Percentiles rank a stretch among this genome's conserved stretches.
Evolutionary conservation across 2,113 vertebrate species (phyloP).

Genomic region (Phalacrocorax aristotelis): DNA sequence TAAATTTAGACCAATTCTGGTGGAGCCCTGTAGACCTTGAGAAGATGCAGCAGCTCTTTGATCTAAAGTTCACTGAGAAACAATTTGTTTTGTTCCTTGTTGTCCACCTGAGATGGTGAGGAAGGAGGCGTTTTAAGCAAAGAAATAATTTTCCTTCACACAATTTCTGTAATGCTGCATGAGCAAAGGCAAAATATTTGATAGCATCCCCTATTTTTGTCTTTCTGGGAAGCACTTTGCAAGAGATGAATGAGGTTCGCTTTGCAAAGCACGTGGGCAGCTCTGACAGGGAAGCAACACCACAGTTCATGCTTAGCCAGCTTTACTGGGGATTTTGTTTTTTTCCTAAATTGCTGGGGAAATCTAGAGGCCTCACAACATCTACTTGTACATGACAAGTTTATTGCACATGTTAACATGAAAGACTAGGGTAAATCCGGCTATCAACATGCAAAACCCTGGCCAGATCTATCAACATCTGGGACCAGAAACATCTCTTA

Average conservation of each 20-base stretch:
- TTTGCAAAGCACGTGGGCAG: neutral
- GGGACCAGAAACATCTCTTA: neutral
- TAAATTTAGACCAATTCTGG: conserved; percentile 6
- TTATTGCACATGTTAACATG: neutral
- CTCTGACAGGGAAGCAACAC: neutral
- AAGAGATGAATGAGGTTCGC: neutral
- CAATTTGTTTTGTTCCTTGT: neutral
- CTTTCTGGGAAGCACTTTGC: neutral
- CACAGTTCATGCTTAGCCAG: neutral
- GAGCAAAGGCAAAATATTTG: neutral
- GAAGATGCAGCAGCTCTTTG: neutral
- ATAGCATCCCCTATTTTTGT: neutral
- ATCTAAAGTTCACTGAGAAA: neutral
- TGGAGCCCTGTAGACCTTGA: neutral
- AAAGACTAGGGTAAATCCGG: neutral
- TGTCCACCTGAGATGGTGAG: neutral
- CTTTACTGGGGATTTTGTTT: neutral
- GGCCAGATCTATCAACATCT: conserved; percentile 8
- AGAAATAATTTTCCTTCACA: neutral
- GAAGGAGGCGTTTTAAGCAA: neutral
- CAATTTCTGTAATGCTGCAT: neutral
- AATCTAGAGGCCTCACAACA: neutral
- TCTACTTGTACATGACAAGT: neutral
- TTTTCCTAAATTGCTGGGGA: neutral
- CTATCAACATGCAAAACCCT: neutral